Conservation (phyloP, 2,888 invertebrate genomes). For the Anagyrus pseudococci region DNA sequence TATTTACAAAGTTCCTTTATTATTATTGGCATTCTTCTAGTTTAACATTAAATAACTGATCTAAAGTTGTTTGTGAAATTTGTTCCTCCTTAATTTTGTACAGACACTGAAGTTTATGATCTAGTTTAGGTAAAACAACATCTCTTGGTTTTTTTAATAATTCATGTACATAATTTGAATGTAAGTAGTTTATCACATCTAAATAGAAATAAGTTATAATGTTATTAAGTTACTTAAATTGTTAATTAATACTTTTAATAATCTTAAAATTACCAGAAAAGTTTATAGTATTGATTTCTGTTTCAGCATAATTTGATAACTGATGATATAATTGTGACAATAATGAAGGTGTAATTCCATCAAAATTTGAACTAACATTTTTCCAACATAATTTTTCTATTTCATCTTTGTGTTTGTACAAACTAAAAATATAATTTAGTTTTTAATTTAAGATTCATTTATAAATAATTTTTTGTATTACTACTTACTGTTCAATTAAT, state of each 20-base stretch:
- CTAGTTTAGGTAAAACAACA: conserved; percentile 46
- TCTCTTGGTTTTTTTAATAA: conserved; percentile 39
- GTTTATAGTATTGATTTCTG: background rate
- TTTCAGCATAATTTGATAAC: conserved; percentile 6
- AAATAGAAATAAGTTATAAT: conserved; percentile 30
- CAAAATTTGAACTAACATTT: conserved; percentile 44
- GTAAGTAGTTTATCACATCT: conserved; percentile 47
- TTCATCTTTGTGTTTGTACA: conserved; percentile 39
- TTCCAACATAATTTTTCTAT: conserved; percentile 47
- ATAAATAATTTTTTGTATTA: background rate
- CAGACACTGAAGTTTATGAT: conserved; percentile 39
- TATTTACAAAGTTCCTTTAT: too few species aligned
- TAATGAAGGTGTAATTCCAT: conserved; percentile 48
- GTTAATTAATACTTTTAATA: background rate
- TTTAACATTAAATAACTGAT: too few species aligned
- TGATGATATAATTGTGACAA: conserved; percentile 42
- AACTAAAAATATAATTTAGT: conserved; percentile 18
- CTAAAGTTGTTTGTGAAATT: too few species aligned
- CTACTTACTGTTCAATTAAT: conserved; percentile 53
- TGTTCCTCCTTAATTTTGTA: conserved; percentile 19
- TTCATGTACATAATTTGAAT: conserved; percentile 39
- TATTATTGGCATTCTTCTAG: too few species aligned
- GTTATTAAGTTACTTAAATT: background rate
- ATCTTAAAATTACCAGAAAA: conserved; percentile 20
- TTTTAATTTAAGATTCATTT: background rate